Evolutionary conservation across 2,888 invertebrate species (phyloP), one percentile per base, ranked within the genome.

Genomic region (Andrena bucephala): DNA sequence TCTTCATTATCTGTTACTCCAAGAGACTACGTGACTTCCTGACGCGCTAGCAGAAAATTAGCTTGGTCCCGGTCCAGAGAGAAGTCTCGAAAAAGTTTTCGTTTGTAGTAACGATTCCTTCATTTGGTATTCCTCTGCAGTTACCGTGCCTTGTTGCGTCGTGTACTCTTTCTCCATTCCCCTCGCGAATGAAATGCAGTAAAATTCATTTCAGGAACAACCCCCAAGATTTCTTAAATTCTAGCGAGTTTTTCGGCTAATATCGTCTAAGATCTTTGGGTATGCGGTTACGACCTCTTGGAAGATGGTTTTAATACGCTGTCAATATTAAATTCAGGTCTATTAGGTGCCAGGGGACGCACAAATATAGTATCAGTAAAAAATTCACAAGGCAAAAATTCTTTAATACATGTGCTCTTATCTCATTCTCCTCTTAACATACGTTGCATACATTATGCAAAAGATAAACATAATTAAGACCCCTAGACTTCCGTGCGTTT

Each of bases 11-110:
- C 52, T 63, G n/a, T 24, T 31, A 16, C 63, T 54, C 59, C 42
- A 6, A 36, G 7, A 27, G 7, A 29, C 59, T 10, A 31, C n/a
- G 24, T 48, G 24, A 20, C 59, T 48, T 31, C 29, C 24, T 27
- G 16, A 52, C 27, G 54, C 33, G 54, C 67, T n/a, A 33, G 36
- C 24, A 52, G 81, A 72, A 81, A 77, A 81, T 72, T 77, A 68
- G 27, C 52, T 69, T 48, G 72, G 72, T 68, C 50, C 63, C 36
- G 24, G 20, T 65, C 65, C 57, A 36, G 36, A 57, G 8, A 63
- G 27, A 48, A 16, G 10, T 24, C 13, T 13, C 33, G 20, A 50
- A 67, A 27, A 27, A 67, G 29, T 68, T 66, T 66, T 16, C 36
- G 24, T 33, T 57, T 16, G 36, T 50, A 5, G n/a, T 16, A 31